phyloP scores from a whole-genome alignment of 2,888 invertebrate species.

The Drosophila stalkeri region DNA sequence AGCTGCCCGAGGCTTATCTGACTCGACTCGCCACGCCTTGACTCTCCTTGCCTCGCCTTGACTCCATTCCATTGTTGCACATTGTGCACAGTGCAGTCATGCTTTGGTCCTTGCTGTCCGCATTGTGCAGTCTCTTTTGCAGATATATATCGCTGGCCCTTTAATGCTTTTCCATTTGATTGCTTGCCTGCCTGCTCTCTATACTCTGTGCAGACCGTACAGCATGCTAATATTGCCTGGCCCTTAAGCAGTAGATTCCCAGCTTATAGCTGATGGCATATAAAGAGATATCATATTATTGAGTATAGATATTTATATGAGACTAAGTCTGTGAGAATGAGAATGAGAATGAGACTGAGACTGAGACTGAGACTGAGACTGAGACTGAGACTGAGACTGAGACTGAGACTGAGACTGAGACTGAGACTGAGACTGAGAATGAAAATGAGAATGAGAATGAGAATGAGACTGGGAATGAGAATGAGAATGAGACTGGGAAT shows the following conservation, averaged over 20 bases:
- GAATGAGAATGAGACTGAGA: too few species aligned
- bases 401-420: too few species aligned
- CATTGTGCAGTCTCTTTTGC: conserved; percentile 52
- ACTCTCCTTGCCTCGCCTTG: background rate
- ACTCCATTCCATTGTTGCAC: conserved; percentile 15
- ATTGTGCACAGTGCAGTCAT: conserved; percentile 41
- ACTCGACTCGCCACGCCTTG: conserved; percentile 1
- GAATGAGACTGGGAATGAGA: too few species aligned
- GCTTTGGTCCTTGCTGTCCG: conserved; percentile 32
- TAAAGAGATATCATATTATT: background rate
- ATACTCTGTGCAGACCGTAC: background rate
- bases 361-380: too few species aligned
- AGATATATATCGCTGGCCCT: conserved; percentile 56
- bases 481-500: too few species aligned
- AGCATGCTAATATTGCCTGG: conserved; percentile 7
- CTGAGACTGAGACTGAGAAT: too few species aligned
- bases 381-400: too few species aligned
- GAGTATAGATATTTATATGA: background rate
- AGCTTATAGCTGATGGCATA: background rate
- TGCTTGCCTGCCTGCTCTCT: conserved; percentile 35
- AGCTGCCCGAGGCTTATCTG: conserved; percentile 53
- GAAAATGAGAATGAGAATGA: too few species aligned
- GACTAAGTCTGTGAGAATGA: background rate
- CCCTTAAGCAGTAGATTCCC: background rate
- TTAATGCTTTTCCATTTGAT: conserved; percentile 68